Evolutionary conservation across 2,888 invertebrate species (phyloP).

Genomic region (Scrobipalpa costella): DNA sequence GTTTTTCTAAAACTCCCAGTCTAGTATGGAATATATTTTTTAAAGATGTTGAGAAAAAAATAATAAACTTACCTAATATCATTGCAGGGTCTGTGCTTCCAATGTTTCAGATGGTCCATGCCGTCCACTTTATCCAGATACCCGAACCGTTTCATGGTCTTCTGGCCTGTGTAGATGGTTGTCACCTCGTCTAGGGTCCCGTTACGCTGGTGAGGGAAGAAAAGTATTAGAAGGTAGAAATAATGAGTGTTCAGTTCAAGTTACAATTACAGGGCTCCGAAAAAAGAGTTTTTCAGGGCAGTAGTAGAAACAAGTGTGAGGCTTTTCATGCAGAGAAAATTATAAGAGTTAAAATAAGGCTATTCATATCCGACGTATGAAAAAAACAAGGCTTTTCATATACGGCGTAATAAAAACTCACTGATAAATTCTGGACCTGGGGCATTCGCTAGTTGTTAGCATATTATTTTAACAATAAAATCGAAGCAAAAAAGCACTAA

Average conservation of each 20-base stretch:
- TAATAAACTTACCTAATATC: constrained; percentile 71
- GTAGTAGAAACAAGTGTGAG: not conserved
- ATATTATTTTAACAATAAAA: no score
- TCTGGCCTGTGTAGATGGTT: constrained; percentile 89
- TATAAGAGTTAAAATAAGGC: no score
- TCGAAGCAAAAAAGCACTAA: no score
- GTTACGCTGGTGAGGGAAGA: constrained; percentile 82
- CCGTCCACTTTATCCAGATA: constrained; percentile 89
- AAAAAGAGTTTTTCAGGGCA: no score
- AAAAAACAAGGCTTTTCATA: not conserved
- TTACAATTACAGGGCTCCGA: no score
- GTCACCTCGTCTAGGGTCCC: constrained; percentile 90
- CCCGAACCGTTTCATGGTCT: constrained; percentile 89
- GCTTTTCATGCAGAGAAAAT: no score
- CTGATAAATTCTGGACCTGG: no score
- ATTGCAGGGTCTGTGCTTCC: constrained; percentile 89
- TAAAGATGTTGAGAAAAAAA: no score
- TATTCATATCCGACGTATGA: no score
- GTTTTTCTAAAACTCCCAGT: no score
- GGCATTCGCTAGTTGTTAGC: no score
- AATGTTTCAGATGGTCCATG: constrained; percentile 86
- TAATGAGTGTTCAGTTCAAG: not conserved
- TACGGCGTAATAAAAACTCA: not conserved
- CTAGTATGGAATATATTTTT: no score
- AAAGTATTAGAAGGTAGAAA: not conserved